Evolutionary conservation across 2,797 vertebrate species (phyloP), one percentile per base, ranked within the genome.

Genomic region (Schizopygopsis malacanthus): DNA sequence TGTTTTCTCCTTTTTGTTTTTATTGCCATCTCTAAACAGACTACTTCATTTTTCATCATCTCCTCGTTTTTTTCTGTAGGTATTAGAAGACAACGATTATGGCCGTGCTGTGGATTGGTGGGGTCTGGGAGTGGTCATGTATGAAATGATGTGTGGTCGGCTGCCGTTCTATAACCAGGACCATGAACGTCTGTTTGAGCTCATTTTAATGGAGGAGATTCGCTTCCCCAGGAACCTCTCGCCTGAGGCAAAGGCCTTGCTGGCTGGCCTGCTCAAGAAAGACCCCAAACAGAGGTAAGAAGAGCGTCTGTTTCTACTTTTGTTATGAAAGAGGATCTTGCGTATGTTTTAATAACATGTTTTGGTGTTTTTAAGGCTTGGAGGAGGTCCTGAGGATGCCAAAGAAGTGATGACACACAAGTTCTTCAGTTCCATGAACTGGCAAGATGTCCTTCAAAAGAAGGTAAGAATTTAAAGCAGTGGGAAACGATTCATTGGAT

Each of bases 151-250:
- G 96, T 99, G 98, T 0, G 98, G 98, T 0, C 96, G 98, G 84
- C 94, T 99, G 80, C 98, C 98, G 4, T 99, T 99, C 93, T 99
- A 99, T 94, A 99, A 97, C 92, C 98, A 98, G 92, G 98, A 99
- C 92, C 98, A 99, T 0, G 98, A 99, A 91, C 96, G 97, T 50
- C 96, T 99, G 83, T 99, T 99, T 18, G 98, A 99, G 92, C 96
- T 98, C 13, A 99, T 99, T 91, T 96, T 99, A 37, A 96, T 98
- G 96, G 97, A 99, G 91, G 98, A 99, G 89, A 97, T 99, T 76
- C 97, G 98, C 67, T 99, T 98, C 89, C 98, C 97, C 0, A 96
- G 97, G 56, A 97, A 96, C 0, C 95, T 99, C 73, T 95, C 97
- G 22, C 97, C 97, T 0, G 98, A 99, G 43, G 97, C 97, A 85